Percentiles rank a stretch among this genome's conserved stretches.
Conservation (phyloP, 2,888 invertebrate species). For the Drosophila putrida region DNA sequence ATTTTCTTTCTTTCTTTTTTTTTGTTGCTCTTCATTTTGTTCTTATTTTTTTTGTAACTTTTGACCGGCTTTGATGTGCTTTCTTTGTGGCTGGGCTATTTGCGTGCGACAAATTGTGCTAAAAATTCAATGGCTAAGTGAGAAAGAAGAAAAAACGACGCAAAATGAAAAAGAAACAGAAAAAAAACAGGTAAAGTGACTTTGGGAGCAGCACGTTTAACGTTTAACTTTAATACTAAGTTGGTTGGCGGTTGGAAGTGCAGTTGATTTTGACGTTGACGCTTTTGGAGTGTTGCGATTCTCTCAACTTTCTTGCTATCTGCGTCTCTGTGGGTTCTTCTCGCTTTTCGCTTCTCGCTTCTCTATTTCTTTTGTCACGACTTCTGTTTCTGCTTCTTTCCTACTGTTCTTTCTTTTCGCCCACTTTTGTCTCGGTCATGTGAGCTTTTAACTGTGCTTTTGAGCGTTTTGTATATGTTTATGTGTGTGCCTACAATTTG, state of each 20-base stretch:
- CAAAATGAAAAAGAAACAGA: neutral
- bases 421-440: conserved; percentile 26
- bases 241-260: neutral
- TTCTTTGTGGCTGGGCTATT: conserved; percentile 34
- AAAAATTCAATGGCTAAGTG: conserved; percentile 42
- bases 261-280: neutral
- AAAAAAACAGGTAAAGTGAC: conserved; percentile 38
- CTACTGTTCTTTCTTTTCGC: neutral
- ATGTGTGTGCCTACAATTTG: conserved; percentile 43
- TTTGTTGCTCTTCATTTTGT: neutral
- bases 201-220: conserved; percentile 38
- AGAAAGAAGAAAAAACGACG: no score
- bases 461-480: conserved; percentile 13
- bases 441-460: conserved; percentile 24
- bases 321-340: conserved; percentile 12
- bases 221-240: conserved; percentile 4
- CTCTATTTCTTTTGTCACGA: conserved; percentile 6
- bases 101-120: conserved; percentile 53
- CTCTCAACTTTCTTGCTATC: conserved; percentile 1
- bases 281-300: conserved; percentile 1
- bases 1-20: neutral
- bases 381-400: conserved; percentile 20
- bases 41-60: conserved; percentile 29
- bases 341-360: conserved; percentile 6
- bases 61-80: conserved; percentile 53